Evolutionary conservation across 2,113 vertebrate species (phyloP), one percentile per base, ranked within the genome.

Genomic region (Poecile atricapillus): DNA sequence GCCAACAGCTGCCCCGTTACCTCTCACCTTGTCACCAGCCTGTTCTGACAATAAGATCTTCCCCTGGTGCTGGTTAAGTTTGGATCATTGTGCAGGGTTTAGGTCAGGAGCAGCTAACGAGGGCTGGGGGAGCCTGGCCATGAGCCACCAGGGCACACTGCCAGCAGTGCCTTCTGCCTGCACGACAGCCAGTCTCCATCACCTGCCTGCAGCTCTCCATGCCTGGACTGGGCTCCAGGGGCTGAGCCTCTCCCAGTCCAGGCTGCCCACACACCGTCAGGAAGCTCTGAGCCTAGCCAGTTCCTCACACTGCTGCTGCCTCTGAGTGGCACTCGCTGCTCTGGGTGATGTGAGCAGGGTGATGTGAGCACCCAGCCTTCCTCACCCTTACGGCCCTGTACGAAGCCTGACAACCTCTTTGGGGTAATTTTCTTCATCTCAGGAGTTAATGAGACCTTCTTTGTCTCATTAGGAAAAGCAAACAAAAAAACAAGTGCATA

Each of bases 181-280:
- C 4, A 5, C 0, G 0, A 22, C 28, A 50, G 25, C n/a, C 43
- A 12, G 13, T 4, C 30, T 73, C 39, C 25, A 17, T 37, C 1
- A 0, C 27, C 41, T 24, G 16, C 44, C 27, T 4, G 2, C 33
- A 75, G 39, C 21, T 68, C 30, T 70, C n/a, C 11, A 0, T 0
- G 3, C 28, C 27, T 31, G 75, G 22, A 8, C 1, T 24, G 44
- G 30, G 25, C 39, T 59, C 33, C 49, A 59, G 22, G 13, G 52
- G 3, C n/a, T 67, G 47, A 41, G 25, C n/a, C 19, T 24, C 13
- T 22, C n/a, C 75, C 33, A 59, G 24, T 0, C 3, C 53, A 46
- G 52, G 19, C 24, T 79, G 9, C 39, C 9, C 31, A 13, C 2
- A 2, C 4, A 12, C 20, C 13, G 1, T 30, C 33, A 74, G 60